Conservation (phyloP, 2,113 vertebrate genomes). For the Poecile atricapillus region DNA sequence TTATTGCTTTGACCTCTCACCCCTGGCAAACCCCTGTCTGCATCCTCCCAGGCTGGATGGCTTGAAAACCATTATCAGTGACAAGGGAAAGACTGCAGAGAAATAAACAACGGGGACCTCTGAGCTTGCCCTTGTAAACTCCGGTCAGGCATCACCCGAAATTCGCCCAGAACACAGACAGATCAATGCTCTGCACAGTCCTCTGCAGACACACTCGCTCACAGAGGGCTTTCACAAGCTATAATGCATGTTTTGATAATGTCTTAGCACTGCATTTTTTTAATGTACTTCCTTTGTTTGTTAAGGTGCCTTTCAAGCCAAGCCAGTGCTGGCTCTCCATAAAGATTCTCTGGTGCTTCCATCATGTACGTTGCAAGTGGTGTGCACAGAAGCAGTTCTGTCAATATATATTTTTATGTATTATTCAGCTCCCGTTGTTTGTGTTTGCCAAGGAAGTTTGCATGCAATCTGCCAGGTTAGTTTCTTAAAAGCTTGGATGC, state of each 20-base stretch:
- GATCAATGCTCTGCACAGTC: conserved; percentile 55
- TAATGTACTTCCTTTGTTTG: conserved; percentile 46
- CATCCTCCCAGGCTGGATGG: conserved; percentile 23
- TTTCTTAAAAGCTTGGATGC: conserved; percentile 29
- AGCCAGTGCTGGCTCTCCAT: neutral
- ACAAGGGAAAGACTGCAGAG: conserved; percentile 64
- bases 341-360: conserved; percentile 4
- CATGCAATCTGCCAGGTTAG: neutral
- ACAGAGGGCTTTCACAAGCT: conserved; percentile 38
- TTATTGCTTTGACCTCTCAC: conserved; percentile 64
- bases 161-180: conserved; percentile 10
- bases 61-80: conserved; percentile 60
- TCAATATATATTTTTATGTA: conserved; percentile 19
- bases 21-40: neutral
- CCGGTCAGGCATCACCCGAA: conserved; percentile 27
- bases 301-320: conserved; percentile 50
- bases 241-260: conserved; percentile 50
- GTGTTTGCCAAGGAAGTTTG: conserved; percentile 8
- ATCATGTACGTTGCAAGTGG: neutral
- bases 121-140: conserved; percentile 51
- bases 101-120: conserved; percentile 56
- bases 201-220: conserved; percentile 29
- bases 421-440: conserved; percentile 26
- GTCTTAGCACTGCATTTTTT: conserved; percentile 48
- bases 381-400: neutral